phyloP scores from a whole-genome alignment of 1,140 invertebrate genomes.

The Platorchestia sp. region DNA sequence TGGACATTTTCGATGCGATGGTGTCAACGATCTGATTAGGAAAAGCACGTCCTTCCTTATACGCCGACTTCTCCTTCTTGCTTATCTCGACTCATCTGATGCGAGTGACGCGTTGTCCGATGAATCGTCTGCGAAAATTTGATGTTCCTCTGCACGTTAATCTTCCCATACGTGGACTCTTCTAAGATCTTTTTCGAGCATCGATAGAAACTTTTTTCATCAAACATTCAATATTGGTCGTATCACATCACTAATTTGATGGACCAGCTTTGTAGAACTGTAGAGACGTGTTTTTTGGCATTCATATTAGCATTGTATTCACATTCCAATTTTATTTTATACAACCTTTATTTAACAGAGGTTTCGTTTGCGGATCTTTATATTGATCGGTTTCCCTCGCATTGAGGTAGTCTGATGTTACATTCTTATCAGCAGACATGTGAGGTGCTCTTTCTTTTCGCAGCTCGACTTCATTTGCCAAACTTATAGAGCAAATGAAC shows the following conservation, averaged over 20 bases:
- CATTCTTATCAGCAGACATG: background rate
- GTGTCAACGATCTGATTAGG: background rate
- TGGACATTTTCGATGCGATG: background rate
- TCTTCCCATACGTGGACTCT: background rate
- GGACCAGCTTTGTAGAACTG: background rate
- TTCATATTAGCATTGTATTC: background rate
- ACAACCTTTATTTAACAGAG: background rate
- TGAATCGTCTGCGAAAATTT: background rate
- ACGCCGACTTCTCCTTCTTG: background rate
- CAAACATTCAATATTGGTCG: background rate
- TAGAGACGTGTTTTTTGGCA: background rate
- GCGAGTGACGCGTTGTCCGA: background rate
- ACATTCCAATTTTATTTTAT: background rate
- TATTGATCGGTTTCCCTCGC: background rate
- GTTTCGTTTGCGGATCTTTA: background rate
- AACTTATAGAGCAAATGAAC: background rate
- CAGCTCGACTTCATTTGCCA: background rate
- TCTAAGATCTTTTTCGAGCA: background rate
- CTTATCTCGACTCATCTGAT: background rate
- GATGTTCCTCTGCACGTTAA: background rate
- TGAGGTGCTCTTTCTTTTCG: background rate
- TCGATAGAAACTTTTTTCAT: background rate
- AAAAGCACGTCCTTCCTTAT: slow-evolving; percentile 1
- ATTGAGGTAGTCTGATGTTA: background rate
- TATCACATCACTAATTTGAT: background rate